Evolutionary conservation across 2,797 vertebrate species (phyloP).

Genomic region (Podarcis siculus): DNA sequence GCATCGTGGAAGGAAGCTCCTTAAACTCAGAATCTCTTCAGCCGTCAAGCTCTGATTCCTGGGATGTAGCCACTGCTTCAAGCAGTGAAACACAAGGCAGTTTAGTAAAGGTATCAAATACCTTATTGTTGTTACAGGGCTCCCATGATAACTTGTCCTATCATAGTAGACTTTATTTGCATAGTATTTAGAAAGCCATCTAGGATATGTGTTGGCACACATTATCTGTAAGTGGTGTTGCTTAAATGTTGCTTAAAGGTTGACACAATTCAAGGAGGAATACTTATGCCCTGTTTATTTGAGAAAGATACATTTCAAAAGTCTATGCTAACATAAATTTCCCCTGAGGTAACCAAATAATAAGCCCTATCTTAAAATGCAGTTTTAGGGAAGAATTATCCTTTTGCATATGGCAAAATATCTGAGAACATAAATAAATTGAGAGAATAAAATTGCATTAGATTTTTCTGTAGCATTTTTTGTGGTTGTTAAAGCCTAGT

Average conservation of each 20-base stretch:
- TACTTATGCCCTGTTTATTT: background rate
- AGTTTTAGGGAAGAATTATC: background rate
- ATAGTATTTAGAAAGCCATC: background rate
- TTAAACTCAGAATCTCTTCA: constrained; percentile 62
- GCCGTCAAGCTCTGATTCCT: constrained; percentile 44
- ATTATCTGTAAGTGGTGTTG: background rate
- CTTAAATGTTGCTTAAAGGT: background rate
- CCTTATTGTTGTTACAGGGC: constrained; percentile 23
- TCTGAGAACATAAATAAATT: background rate
- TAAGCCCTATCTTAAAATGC: background rate
- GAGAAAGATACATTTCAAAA: background rate
- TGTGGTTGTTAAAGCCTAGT: background rate
- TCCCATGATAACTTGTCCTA: background rate
- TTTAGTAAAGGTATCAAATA: constrained; percentile 59
- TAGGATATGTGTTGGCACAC: background rate
- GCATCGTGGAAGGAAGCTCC: background rate
- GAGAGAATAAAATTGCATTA: background rate
- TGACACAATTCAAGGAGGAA: background rate
- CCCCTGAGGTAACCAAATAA: background rate
- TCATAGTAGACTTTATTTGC: background rate
- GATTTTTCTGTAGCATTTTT: background rate
- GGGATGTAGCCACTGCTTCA: constrained; percentile 49
- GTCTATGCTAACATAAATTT: background rate
- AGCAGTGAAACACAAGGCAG: constrained; percentile 43
- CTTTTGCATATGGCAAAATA: background rate